Evolutionary conservation across 2,797 vertebrate species (phyloP).

Genomic region (Chrysocyon brachyurus): DNA sequence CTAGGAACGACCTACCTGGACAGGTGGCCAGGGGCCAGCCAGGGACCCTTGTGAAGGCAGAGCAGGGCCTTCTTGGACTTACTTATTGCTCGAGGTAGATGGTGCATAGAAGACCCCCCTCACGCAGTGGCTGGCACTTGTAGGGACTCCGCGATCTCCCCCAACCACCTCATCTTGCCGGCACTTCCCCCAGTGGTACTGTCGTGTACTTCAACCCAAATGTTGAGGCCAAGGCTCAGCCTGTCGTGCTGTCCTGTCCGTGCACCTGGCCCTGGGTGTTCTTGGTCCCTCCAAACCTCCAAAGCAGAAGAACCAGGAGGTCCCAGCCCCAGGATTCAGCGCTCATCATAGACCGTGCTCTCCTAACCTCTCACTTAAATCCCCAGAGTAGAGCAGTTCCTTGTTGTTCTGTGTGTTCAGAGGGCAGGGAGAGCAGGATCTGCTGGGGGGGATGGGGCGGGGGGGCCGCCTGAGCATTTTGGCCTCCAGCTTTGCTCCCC

Average conservation of each 20-base stretch:
- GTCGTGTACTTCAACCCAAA: accelerated
- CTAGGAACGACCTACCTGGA: no score
- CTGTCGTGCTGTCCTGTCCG: accelerated
- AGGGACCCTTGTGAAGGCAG: neutral
- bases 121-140: neutral
- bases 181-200: neutral
- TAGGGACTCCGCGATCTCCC: neutral
- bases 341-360: neutral
- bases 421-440: neutral
- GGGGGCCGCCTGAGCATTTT: neutral
- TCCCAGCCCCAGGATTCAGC: neutral
- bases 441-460: neutral
- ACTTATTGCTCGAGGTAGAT: neutral
- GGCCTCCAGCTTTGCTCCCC: neutral
- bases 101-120: neutral
- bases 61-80: neutral
- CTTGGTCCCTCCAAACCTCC: neutral
- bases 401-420: neutral
- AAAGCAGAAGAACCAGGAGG: neutral
- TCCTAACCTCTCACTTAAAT: neutral
- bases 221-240: neutral
- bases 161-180: neutral
- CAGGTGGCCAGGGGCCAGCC: neutral
- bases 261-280: neutral
- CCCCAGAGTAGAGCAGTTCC: neutral